These are phyloP conservation scores for Poeciliopsis infans DNA, from an alignment of 2,797 vertebrate species.

Conservation along the genomic window DNA sequence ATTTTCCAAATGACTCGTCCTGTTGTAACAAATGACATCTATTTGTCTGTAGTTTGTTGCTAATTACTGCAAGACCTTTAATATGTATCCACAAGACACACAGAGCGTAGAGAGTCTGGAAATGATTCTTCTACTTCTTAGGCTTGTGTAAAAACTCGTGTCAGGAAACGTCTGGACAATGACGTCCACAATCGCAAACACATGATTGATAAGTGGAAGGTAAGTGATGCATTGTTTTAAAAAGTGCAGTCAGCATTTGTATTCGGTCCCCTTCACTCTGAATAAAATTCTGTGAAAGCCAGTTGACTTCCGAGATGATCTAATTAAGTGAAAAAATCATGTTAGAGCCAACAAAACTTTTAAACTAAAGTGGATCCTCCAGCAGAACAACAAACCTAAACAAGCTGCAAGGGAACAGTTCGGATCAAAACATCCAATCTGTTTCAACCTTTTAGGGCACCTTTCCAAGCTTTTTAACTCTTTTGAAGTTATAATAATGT, in stretches of 20 bases:
- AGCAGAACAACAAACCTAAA: background rate
- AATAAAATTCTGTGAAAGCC: background rate
- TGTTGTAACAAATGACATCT: constrained; percentile 20
- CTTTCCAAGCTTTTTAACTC: constrained; percentile 3
- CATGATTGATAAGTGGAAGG: background rate
- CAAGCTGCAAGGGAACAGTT: background rate
- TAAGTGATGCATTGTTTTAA: background rate
- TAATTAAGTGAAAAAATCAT: background rate
- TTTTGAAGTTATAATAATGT: background rate
- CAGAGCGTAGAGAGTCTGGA: constrained; percentile 55
- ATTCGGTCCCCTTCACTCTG: background rate
- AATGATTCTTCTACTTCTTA: constrained; percentile 47
- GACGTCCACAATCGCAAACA: background rate
- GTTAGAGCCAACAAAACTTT: background rate
- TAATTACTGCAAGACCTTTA: constrained; percentile 3
- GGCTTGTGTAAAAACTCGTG: constrained; percentile 17
- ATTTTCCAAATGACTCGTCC: constrained; percentile 35
- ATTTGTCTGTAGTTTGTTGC: constrained; percentile 20
- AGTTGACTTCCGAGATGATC: background rate
- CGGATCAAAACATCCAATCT: background rate
- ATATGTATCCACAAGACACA: constrained; percentile 31
- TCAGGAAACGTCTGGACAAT: background rate
- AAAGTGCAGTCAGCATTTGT: background rate
- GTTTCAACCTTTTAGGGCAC: constrained; percentile 31
- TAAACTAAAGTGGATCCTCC: background rate